Base-by-base conservation (phyloP, 2,888 invertebrate genomes). In the Oxyteleia sp. region DNA sequence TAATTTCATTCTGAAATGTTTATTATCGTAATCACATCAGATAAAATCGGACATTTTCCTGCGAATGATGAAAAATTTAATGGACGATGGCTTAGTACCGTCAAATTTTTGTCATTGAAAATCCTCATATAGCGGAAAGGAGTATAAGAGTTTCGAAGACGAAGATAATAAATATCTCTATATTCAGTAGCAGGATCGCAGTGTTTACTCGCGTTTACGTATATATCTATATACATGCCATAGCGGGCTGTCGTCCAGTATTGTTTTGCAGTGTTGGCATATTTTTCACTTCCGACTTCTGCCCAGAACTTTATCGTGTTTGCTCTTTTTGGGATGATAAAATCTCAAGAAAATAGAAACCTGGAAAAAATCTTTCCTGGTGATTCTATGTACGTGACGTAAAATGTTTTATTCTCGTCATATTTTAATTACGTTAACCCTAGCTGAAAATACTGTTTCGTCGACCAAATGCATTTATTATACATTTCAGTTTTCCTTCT, bases 241-340 rank as follows among this genome's bases (percentile, higher is more conserved):
- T 43, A 16, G 51, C 59, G 41, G 7, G 35, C 49, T 64, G 47
- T 79, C 63, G 64, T 63, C 49, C 43, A 23, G 66, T 51, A 64
- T 64, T 81, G 74, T 68, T 74, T 81, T 74, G 68, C 68, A 45
- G 35, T 29, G 63, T 57, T 71, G 79, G 71, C 79, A 71, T 72
- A 72, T 80, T 80, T 72, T 72, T 72, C 55, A 57, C 57, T 57
- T 64, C 69, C 71, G 57, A 72, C 55, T 72, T 63, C 20, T 32
- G 51, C 5, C 16, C 32, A 8, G 43, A 71, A 79, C 78, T 66
- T 59, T 38, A 66, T 66, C 47, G 11, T 41, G 63, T 53, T 32
- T 53, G 13, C 45, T 63, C 13, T 71, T 51, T 45, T 53, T 20
- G 10, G 13, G 15, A 2, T n/a, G 18, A 41, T 41, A 38, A 49